Conservation (phyloP, 2,113 vertebrate species). For the Myocastor coypus region DNA sequence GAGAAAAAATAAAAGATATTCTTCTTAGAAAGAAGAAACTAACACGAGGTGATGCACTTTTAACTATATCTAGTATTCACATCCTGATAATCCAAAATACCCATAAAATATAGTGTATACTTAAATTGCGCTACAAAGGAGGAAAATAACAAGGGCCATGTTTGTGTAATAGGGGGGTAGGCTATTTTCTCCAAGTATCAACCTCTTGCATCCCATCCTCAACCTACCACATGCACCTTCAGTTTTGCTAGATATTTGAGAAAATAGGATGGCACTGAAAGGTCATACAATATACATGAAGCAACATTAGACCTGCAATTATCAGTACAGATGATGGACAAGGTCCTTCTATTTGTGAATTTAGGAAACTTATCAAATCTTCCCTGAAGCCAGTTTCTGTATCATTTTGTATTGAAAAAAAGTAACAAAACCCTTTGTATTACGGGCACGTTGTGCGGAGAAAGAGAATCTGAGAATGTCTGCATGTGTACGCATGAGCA, state of each 20-base stretch:
- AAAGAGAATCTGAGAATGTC: background rate
- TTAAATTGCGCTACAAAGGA: background rate
- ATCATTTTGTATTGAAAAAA: background rate
- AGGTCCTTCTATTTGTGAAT: background rate
- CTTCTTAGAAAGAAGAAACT: background rate
- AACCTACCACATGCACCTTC: background rate
- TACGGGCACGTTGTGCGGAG: background rate
- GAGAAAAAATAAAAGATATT: background rate
- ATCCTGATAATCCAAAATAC: background rate
- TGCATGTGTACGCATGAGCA: too few species aligned
- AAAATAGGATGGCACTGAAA: background rate
- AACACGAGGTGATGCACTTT: background rate
- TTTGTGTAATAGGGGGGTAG: background rate
- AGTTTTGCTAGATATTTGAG: background rate
- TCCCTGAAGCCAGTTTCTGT: background rate
- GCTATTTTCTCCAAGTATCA: background rate
- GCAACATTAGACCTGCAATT: background rate
- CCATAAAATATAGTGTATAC: background rate
- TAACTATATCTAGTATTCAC: background rate
- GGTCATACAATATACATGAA: background rate
- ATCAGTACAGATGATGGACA: fast-evolving
- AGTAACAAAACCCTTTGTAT: background rate
- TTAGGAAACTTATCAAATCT: background rate
- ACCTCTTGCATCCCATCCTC: background rate
- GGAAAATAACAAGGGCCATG: too few species aligned